Percentiles rank a stretch among this genome's conserved stretches.
These are phyloP conservation scores for Pyrochroa serraticornis DNA, from an alignment of 2,888 invertebrate genomes.

Conservation along the genomic window DNA sequence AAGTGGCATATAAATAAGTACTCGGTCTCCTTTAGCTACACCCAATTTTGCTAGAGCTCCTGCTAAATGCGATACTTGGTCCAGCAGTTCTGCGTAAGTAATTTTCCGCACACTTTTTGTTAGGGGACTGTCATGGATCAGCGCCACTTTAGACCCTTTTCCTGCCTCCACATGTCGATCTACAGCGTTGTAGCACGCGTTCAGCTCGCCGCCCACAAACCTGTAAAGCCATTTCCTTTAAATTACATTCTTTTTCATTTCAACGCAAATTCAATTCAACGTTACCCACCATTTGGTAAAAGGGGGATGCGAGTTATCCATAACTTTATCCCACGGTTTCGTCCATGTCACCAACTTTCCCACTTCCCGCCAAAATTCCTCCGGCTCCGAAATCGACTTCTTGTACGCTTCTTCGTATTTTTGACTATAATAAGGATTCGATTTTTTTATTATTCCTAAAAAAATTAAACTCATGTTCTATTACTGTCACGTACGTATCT, in stretches of 20 bases:
- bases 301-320: constrained; percentile 83
- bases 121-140: constrained; percentile 91
- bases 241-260: background rate
- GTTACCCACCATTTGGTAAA: constrained; percentile 84
- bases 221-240: constrained; percentile 61
- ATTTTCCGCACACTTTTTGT: constrained; percentile 77
- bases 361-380: constrained; percentile 86
- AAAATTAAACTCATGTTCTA: background rate
- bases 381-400: constrained; percentile 76
- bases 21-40: constrained; percentile 80
- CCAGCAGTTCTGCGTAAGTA: constrained; percentile 80
- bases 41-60: constrained; percentile 80
- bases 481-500: too few species aligned
- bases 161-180: constrained; percentile 88
- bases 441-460: constrained; percentile 31
- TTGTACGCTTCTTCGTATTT: constrained; percentile 70
- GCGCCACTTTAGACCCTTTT: constrained; percentile 76
- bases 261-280: background rate
- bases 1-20: constrained; percentile 94
- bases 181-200: constrained; percentile 91
- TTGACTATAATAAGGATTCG: constrained; percentile 55
- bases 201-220: constrained; percentile 90
- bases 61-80: constrained; percentile 79
- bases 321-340: constrained; percentile 81
- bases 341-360: constrained; percentile 77